Evolutionary conservation across 2,888 invertebrate genomes (phyloP).

Genomic region (Patella pellucida): DNA sequence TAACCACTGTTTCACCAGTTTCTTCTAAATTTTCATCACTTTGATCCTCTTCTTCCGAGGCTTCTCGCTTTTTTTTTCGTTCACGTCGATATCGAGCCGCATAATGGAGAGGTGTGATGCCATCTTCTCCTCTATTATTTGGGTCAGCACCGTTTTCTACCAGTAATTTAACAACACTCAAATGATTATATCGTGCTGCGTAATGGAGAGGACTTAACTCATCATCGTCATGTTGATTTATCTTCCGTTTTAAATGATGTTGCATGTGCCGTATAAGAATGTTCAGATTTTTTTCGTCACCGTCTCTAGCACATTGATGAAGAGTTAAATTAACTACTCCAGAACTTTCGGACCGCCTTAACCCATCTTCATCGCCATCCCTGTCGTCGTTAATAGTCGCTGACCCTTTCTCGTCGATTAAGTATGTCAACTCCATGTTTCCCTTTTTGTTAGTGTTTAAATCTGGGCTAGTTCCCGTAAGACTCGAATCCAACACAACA

Average conservation of each 20-base stretch:
- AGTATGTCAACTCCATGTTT: constrained; percentile 33
- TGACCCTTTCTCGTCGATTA: constrained; percentile 23
- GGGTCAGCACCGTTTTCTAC: constrained; percentile 70
- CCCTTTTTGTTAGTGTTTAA: no score
- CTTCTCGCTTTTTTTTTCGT: constrained; percentile 29
- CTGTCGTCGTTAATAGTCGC: not conserved
- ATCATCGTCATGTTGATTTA: constrained; percentile 70
- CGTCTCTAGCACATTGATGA: constrained; percentile 68
- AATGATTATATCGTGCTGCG: constrained; percentile 72
- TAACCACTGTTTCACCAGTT: constrained; percentile 49
- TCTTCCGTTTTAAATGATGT: constrained; percentile 49
- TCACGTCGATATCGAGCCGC: constrained; percentile 70
- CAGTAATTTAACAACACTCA: constrained; percentile 66
- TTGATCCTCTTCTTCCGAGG: constrained; percentile 12
- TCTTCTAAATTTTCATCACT: not conserved
- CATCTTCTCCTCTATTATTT: constrained; percentile 70
- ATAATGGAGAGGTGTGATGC: constrained; percentile 71
- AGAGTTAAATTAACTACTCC: constrained; percentile 42
- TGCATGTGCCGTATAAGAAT: constrained; percentile 55
- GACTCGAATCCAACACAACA: no score
- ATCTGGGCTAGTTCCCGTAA: no score
- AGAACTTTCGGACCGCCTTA: constrained; percentile 31
- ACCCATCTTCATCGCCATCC: not conserved
- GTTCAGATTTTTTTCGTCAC: constrained; percentile 60
- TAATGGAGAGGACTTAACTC: constrained; percentile 71